A percentile compares a stretch with the other conserved stretches of the same genome.
Evolutionary conservation across 2,113 vertebrate species (phyloP).

Genomic region (Scolopax mira): DNA sequence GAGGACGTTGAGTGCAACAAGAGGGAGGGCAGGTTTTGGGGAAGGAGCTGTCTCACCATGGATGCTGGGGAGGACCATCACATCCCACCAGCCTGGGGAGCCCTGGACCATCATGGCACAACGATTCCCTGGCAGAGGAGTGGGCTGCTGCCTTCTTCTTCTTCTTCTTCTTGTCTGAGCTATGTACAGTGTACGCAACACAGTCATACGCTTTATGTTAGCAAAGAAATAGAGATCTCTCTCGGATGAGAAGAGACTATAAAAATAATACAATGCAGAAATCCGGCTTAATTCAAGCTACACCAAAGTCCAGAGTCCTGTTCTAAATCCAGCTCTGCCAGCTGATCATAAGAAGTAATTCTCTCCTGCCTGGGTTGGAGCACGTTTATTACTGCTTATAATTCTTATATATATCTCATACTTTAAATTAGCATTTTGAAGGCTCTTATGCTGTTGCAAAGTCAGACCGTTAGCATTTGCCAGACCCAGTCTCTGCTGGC

Average conservation of each 20-base stretch:
- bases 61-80: neutral
- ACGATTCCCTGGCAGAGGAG: neutral
- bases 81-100: neutral
- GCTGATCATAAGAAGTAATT: neutral
- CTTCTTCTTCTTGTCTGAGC: neutral
- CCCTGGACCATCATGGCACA: neutral
- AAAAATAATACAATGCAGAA: slow-evolving; percentile 42
- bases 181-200: neutral
- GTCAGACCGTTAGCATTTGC: neutral
- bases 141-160: neutral
- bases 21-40: neutral
- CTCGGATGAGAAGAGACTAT: neutral
- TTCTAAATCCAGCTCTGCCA: slow-evolving; percentile 13
- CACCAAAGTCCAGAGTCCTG: neutral
- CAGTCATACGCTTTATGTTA: neutral
- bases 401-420: neutral
- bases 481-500: neutral
- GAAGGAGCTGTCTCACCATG: neutral
- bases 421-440: neutral
- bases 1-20: neutral
- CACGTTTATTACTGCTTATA: slow-evolving; percentile 4
- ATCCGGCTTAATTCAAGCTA: neutral
- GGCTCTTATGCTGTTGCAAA: neutral
- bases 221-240: neutral
- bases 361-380: neutral